These are phyloP conservation scores for Pammene fasciana DNA, from an alignment of 2,888 invertebrate genomes.

Conservation along the genomic window DNA sequence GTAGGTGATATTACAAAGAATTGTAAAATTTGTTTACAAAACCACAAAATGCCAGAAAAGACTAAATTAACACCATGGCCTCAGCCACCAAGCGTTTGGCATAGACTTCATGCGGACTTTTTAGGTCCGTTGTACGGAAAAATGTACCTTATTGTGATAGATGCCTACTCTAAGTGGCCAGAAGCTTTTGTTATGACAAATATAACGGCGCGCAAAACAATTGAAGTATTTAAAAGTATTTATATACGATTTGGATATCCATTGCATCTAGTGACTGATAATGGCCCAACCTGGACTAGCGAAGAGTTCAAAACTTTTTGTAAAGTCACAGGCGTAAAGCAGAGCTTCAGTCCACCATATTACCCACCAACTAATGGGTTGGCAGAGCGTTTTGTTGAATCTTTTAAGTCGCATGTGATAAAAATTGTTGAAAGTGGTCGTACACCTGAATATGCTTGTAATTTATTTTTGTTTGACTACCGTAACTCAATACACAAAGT, in stretches of 20 bases:
- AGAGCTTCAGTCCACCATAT: slow-evolving; percentile 20
- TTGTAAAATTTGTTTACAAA: slow-evolving; percentile 19
- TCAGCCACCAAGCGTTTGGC: slow-evolving; percentile 32
- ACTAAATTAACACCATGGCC: slow-evolving; percentile 33
- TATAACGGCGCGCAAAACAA: slow-evolving; percentile 20
- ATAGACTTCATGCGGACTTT: no score
- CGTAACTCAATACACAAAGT: not conserved
- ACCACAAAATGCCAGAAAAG: slow-evolving; percentile 15
- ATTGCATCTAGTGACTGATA: slow-evolving; percentile 13
- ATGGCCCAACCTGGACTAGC: slow-evolving; percentile 23
- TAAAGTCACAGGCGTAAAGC: slow-evolving; percentile 6
- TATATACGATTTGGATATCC: slow-evolving; percentile 10
- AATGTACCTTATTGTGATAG: slow-evolving; percentile 20
- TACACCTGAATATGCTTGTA: slow-evolving; percentile 12
- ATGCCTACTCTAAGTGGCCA: slow-evolving; percentile 33
- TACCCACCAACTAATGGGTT: no score
- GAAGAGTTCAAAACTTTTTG: slow-evolving; percentile 11
- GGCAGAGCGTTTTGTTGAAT: slow-evolving; percentile 18
- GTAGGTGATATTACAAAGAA: no score
- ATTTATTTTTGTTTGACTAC: slow-evolving; percentile 6
- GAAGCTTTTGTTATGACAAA: slow-evolving; percentile 31
- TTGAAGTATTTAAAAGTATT: slow-evolving; percentile 22
- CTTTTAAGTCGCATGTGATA: slow-evolving; percentile 23
- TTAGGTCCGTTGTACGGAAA: slow-evolving; percentile 20
- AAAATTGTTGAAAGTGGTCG: slow-evolving; percentile 26